phyloP scores from a whole-genome alignment of 2,888 invertebrate genomes.

The Pristionchus entomophagus region DNA sequence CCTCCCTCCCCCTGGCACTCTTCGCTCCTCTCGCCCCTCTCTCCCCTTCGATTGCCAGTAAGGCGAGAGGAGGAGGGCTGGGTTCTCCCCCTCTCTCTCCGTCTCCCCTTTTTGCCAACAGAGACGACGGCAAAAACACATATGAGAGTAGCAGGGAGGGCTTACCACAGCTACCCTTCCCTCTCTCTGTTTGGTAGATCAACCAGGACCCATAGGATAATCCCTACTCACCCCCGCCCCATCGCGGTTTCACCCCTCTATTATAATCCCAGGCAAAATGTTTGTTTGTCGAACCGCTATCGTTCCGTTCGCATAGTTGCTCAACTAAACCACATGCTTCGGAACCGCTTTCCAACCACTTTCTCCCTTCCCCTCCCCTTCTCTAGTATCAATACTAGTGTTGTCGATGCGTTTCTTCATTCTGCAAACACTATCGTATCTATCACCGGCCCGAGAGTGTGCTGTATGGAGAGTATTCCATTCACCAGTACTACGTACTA shows the following conservation, averaged over 20 bases:
- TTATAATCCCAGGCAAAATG: neutral
- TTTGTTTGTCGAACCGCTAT: neutral
- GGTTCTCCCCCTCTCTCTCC: neutral
- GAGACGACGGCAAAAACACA: slow-evolving; percentile 4
- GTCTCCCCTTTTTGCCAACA: too few species aligned
- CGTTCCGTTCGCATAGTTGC: neutral
- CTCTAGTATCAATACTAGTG: too few species aligned
- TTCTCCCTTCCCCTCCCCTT: neutral
- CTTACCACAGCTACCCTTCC: neutral
- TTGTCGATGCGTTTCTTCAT: too few species aligned
- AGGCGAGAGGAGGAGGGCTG: neutral
- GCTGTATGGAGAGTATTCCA: too few species aligned
- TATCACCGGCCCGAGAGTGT: too few species aligned
- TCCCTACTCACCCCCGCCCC: neutral
- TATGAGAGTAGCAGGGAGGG: neutral
- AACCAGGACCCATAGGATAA: neutral
- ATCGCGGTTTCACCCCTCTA: neutral
- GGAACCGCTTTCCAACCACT: neutral
- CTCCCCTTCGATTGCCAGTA: neutral
- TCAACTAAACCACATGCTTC: neutral
- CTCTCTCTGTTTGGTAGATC: neutral
- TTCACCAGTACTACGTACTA: too few species aligned
- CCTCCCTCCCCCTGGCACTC: neutral
- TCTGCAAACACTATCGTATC: too few species aligned
- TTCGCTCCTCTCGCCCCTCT: neutral